Evolutionary conservation across 2,797 vertebrate species (phyloP).

Genomic region (Myripristis murdjan): DNA sequence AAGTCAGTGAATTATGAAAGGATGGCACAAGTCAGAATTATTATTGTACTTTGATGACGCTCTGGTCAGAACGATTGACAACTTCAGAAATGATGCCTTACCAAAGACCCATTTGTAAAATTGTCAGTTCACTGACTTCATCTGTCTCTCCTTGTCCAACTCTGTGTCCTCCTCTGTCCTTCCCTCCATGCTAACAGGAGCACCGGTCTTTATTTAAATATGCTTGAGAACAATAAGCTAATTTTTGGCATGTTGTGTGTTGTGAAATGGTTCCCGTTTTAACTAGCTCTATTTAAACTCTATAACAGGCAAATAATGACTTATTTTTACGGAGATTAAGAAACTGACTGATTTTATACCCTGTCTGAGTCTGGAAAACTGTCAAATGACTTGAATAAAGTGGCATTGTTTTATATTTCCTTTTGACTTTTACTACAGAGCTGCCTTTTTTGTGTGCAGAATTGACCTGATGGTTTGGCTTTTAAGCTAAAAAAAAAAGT

Average conservation of each 20-base stretch:
- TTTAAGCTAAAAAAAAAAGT: not conserved
- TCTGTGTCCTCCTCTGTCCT: not conserved
- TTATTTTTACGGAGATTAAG: slow-evolving; percentile 30
- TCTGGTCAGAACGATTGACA: slow-evolving; percentile 1
- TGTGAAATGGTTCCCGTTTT: slow-evolving; percentile 23
- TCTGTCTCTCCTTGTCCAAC: slow-evolving; percentile 1
- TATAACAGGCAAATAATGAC: slow-evolving; percentile 23
- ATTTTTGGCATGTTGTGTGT: slow-evolving; percentile 29
- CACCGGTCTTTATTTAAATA: slow-evolving; percentile 9
- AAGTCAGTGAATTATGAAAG: not conserved
- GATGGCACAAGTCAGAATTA: slow-evolving; percentile 12
- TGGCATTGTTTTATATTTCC: slow-evolving; percentile 28
- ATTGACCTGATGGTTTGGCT: not conserved
- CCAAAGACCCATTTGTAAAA: slow-evolving; percentile 37
- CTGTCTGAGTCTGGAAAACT: slow-evolving; percentile 41
- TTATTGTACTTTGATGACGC: slow-evolving; percentile 3
- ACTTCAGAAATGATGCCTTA: slow-evolving; percentile 27
- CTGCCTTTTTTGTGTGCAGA: slow-evolving; percentile 1
- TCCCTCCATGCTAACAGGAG: not conserved
- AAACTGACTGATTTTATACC: slow-evolving; percentile 32
- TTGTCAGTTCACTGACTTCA: not conserved
- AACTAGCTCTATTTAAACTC: slow-evolving; percentile 12
- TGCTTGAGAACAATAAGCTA: slow-evolving; percentile 1
- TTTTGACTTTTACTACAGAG: slow-evolving; percentile 32
- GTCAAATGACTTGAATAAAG: slow-evolving; percentile 56